Base-by-base conservation (phyloP, 2,113 vertebrate species). In the Leptobrachium leishanense region DNA sequence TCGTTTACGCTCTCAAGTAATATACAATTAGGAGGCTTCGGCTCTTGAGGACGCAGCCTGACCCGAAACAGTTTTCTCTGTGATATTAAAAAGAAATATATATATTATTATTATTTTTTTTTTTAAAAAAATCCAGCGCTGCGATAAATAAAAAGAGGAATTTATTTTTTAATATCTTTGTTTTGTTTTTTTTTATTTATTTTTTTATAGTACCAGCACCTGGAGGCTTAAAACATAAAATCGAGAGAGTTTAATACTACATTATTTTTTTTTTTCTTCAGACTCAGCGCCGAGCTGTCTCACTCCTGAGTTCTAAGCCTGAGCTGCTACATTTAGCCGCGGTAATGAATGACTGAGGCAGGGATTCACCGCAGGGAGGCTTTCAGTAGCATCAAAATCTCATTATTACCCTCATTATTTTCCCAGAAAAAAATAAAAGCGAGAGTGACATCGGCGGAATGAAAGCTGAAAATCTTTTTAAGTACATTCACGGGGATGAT, bases 331-430 rank as follows among this genome's bases (percentile, higher is more conserved):
- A 12, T 72, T 68, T 68, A 68, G 78, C 72, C n/a, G 65, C 53
- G 11, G 78, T 81, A 81, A 74, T 81, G 64, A 71, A 81, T 81
- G 59, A 57, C 77, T 67, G 50, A 67, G 70, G 77, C 77, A 73
- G 77, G 74, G 70, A 79, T 46, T 68, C 72, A 68, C 78, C 44
- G 78, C 78, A 59, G 71, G 78, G 64, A 62, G 72, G 50, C 65
- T 68, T 64, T 57, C 78, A 42, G 31, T 46, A 59, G 72, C 72
- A 81, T 81, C 78, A 81, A 74, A 81, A 68, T 43, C 78, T 81
- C 78, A 81, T 81, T 81, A 81, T 81, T 55, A 42, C 71, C 44
- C 71, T 80, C 78, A 81, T 81, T 81, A 81, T 74, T 68, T 73
- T 68, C 71, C 3, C 78, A 42, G 71, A 50, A 80, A 50, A 31